Evolutionary conservation across 2,888 invertebrate genomes (phyloP).

Genomic region (Apodemia duryi): DNA sequence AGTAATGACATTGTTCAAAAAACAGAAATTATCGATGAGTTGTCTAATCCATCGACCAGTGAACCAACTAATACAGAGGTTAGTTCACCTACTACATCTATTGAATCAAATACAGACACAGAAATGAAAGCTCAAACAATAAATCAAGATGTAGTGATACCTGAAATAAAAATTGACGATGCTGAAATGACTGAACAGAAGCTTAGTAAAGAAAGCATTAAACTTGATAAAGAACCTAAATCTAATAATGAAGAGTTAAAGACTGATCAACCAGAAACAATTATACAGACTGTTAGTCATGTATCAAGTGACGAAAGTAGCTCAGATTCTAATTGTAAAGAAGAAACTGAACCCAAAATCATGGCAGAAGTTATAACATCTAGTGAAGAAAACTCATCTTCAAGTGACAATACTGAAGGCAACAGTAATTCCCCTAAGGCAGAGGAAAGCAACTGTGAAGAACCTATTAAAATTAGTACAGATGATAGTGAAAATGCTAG

Average conservation of each 20-base stretch:
- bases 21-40: slow-evolving; percentile 27
- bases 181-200: slow-evolving; percentile 66
- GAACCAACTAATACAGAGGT: slow-evolving; percentile 39
- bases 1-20: slow-evolving; percentile 26
- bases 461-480: slow-evolving; percentile 30
- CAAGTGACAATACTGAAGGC: slow-evolving; percentile 68
- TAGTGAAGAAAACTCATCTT: slow-evolving; percentile 70
- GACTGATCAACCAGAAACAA: slow-evolving; percentile 35
- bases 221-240: neutral
- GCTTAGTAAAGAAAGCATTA: slow-evolving; percentile 46
- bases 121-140: slow-evolving; percentile 47
- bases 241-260: slow-evolving; percentile 35
- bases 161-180: slow-evolving; percentile 68
- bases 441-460: slow-evolving; percentile 45
- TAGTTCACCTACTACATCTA: slow-evolving; percentile 25
- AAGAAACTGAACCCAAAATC: slow-evolving; percentile 54
- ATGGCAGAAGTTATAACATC: slow-evolving; percentile 61
- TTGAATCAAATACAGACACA: slow-evolving; percentile 43
- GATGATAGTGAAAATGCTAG: slow-evolving; percentile 35
- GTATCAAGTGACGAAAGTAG: slow-evolving; percentile 51
- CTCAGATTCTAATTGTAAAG: slow-evolving; percentile 57
- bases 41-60: slow-evolving; percentile 32
- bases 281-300: slow-evolving; percentile 20
- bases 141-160: slow-evolving; percentile 45
- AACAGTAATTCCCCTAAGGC: slow-evolving; percentile 68